Conservation (phyloP, 35 echinoderm and acorn worm species). For the Heliocidaris tuberculata region DNA sequence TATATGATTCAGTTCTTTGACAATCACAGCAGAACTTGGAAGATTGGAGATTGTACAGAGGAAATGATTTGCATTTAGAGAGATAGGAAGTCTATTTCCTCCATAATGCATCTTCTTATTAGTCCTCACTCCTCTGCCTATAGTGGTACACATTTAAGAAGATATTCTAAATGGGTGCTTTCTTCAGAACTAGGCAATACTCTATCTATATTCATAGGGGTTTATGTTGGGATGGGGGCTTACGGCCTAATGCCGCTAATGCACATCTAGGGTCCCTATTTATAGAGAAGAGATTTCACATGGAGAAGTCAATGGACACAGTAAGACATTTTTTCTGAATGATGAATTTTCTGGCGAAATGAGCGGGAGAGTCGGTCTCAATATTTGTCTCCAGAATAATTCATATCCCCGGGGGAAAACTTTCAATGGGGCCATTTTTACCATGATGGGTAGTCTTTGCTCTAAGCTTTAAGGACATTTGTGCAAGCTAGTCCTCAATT, state of each 20-base stretch:
- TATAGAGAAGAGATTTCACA: background rate
- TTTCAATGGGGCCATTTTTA: background rate
- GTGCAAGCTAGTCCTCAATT: background rate
- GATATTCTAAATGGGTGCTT: background rate
- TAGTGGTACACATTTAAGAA: slow-evolving; percentile 17
- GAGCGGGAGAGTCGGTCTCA: background rate
- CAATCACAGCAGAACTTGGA: background rate
- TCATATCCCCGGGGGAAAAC: background rate
- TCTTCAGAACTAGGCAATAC: background rate
- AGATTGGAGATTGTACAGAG: background rate
- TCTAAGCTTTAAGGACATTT: background rate
- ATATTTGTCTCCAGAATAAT: background rate
- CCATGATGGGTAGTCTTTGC: background rate
- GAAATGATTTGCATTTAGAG: slow-evolving; percentile 39
- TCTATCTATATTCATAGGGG: slow-evolving; percentile 32
- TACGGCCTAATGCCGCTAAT: slow-evolving; percentile 12
- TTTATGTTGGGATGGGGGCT: slow-evolving; percentile 10
- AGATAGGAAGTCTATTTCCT: slow-evolving; percentile 32
- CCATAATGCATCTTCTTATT: background rate
- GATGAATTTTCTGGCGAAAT: slow-evolving; percentile 4
- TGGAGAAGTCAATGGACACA: background rate
- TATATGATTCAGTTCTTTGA: background rate
- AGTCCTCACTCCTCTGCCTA: background rate
- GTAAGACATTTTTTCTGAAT: background rate
- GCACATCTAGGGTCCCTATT: background rate